Conservation (phyloP, 2,888 invertebrate genomes). For the Pseudoips prasinana region DNA sequence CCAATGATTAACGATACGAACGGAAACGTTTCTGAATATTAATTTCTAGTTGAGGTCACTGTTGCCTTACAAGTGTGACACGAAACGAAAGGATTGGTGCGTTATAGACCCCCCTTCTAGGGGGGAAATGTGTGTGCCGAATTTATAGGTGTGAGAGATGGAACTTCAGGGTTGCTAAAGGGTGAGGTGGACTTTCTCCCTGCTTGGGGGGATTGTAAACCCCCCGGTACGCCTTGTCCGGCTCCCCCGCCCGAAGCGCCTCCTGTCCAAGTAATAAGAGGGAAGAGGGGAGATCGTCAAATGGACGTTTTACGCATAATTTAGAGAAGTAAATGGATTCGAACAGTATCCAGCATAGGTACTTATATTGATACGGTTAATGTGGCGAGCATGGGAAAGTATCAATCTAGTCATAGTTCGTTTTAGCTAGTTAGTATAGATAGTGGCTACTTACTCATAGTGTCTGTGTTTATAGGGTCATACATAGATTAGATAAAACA, state of each 20-base stretch:
- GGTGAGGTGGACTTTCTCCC: conserved; percentile 81
- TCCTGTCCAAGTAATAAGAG: conserved; percentile 82
- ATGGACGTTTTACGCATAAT: conserved; percentile 84
- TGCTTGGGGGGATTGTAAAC: conserved; percentile 68
- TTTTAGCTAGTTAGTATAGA: too few species aligned
- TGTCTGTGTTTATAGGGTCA: too few species aligned
- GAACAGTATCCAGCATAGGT: conserved; percentile 74
- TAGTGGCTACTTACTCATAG: too few species aligned
- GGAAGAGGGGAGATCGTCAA: conserved; percentile 80
- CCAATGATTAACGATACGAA: conserved; percentile 77
- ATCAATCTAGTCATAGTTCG: too few species aligned
- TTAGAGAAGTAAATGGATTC: conserved; percentile 83
- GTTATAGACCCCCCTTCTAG: conserved; percentile 65
- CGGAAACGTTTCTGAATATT: conserved; percentile 80
- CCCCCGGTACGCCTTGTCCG: conserved; percentile 80
- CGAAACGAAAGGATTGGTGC: conserved; percentile 78
- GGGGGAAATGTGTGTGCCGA: conserved; percentile 81
- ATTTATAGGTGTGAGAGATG: conserved; percentile 83
- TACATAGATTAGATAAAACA: too few species aligned
- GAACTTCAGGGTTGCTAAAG: conserved; percentile 81
- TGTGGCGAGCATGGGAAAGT: conserved; percentile 33
- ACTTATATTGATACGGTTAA: conserved; percentile 56
- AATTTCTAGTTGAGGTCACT: conserved; percentile 80
- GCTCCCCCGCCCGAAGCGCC: conserved; percentile 78
- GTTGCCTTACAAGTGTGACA: conserved; percentile 76